phyloP scores from a whole-genome alignment of 2,888 invertebrate species.

The Pantelozetes paolii region DNA sequence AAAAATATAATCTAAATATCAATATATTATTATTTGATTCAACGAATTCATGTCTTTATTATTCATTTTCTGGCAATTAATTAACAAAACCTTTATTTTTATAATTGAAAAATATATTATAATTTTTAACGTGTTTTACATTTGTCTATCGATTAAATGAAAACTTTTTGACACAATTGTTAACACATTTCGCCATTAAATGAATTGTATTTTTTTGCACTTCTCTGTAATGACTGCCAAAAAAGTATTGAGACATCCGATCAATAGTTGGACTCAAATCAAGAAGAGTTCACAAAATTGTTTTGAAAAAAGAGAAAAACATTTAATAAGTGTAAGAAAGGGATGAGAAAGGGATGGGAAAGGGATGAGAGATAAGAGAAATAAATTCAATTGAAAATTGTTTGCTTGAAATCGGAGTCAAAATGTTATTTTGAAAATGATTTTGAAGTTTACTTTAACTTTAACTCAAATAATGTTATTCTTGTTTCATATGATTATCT shows the following conservation, averaged over 20 bases:
- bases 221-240: too few species aligned
- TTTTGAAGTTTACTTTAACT: background rate
- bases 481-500: background rate
- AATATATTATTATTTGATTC: background rate
- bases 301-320: too few species aligned
- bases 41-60: background rate
- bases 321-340: background rate
- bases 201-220: too few species aligned
- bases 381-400: background rate
- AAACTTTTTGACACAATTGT: background rate
- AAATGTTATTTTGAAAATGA: background rate
- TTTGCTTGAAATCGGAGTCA: background rate
- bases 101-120: background rate
- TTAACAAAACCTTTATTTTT: slow-evolving; percentile 7
- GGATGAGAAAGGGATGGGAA: too few species aligned
- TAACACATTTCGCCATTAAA: too few species aligned
- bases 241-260: too few species aligned
- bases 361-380: background rate
- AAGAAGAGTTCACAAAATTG: too few species aligned
- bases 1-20: background rate
- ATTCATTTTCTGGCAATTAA: slow-evolving; percentile 1
- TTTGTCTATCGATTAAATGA: background rate
- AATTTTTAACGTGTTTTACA: background rate
- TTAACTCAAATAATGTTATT: background rate
- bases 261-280: too few species aligned